Evolutionary conservation across 2,797 vertebrate species (phyloP).

Genomic region (Sphaeramia orbicularis): DNA sequence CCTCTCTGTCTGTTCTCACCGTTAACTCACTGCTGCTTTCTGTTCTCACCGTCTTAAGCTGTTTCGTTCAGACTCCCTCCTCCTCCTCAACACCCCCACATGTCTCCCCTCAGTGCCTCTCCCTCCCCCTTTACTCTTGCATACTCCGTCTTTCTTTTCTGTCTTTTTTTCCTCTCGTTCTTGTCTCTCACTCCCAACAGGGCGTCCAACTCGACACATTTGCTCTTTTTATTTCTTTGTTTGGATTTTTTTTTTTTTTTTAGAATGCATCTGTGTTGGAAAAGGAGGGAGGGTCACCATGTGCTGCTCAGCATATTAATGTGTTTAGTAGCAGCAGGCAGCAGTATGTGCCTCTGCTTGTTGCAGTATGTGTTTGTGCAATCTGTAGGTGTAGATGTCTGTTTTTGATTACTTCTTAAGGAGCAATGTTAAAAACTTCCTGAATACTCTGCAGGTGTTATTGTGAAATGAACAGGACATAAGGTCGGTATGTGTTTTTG

Average conservation of each 20-base stretch:
- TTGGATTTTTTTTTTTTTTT: conserved; percentile 42
- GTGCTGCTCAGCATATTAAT: conserved; percentile 67
- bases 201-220: conserved; percentile 10
- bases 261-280: conserved; percentile 21
- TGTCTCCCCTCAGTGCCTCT: conserved; percentile 55
- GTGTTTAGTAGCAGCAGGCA: conserved; percentile 43
- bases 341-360: conserved; percentile 64
- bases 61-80: conserved; percentile 53
- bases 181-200: conserved; percentile 40
- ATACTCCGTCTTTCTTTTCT: conserved; percentile 28
- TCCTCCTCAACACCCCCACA: conserved; percentile 69
- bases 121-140: conserved; percentile 49
- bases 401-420: conserved; percentile 51
- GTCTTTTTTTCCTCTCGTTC: conserved; percentile 38
- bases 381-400: conserved; percentile 42
- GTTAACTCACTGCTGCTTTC: conserved; percentile 42
- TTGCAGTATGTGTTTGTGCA: conserved; percentile 55
- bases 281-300: conserved; percentile 14
- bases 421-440: conserved; percentile 44
- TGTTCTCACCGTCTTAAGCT: conserved; percentile 64
- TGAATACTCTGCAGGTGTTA: conserved; percentile 56
- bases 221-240: conserved; percentile 35
- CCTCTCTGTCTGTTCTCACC: conserved; percentile 33
- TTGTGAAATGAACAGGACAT: conserved; percentile 37
- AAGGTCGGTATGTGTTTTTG: conserved; percentile 57